Conservation (phyloP, 2,797 vertebrate species). For the Takifugu ocellatus region DNA sequence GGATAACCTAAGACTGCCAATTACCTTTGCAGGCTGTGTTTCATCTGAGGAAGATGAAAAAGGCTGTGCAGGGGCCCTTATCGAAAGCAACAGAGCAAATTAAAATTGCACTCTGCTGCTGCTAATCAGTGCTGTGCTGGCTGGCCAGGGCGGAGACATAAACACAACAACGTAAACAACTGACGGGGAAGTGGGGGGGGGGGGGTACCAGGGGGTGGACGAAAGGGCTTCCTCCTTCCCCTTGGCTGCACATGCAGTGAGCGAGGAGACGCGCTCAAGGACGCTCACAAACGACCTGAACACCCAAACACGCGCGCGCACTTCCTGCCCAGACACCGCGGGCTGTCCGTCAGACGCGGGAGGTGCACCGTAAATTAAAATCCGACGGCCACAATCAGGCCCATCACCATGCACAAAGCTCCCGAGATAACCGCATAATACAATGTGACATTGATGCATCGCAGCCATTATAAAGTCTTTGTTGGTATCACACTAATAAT, state of each 20-base stretch:
- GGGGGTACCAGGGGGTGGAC: constrained; percentile 5
- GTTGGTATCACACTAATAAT: constrained; percentile 77
- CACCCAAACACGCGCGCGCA: constrained; percentile 6
- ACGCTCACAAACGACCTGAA: constrained; percentile 7
- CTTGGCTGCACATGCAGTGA: constrained; percentile 12
- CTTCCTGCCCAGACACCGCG: constrained; percentile 41
- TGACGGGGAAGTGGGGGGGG: constrained; percentile 13
- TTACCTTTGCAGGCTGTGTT: constrained; percentile 68
- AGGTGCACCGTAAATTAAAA: constrained; percentile 65
- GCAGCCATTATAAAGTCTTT: constrained; percentile 76
- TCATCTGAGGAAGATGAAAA: constrained; percentile 75
- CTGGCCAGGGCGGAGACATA: constrained; percentile 67
- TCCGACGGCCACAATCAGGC: constrained; percentile 59
- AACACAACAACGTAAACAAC: constrained; percentile 71
- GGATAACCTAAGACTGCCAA: constrained; percentile 74
- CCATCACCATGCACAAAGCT: constrained; percentile 70
- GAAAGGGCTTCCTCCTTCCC: constrained; percentile 17
- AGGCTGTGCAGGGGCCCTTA: constrained; percentile 59
- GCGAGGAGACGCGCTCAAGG: constrained; percentile 25
- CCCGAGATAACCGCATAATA: constrained; percentile 71
- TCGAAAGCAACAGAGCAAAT: constrained; percentile 78
- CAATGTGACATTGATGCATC: constrained; percentile 76
- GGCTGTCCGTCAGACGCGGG: constrained; percentile 53
- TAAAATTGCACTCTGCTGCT: constrained; percentile 74
- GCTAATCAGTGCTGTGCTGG: constrained; percentile 70